Base-by-base conservation (phyloP, 2,888 invertebrate genomes). In the Platerodrilus igneus region DNA sequence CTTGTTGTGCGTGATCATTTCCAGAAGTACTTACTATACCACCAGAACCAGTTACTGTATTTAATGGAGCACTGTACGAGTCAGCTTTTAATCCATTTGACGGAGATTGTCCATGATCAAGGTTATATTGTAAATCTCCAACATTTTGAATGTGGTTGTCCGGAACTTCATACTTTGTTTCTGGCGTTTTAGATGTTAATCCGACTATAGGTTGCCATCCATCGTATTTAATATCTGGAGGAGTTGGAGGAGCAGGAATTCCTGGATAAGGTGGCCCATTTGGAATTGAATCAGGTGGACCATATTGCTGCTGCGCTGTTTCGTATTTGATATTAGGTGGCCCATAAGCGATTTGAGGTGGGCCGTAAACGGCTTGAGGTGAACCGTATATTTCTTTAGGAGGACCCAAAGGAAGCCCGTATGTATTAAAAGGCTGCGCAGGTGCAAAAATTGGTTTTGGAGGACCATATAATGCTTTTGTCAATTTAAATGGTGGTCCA, bases 141-240 rank as follows among this genome's bases (percentile, higher is more conserved):
- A 48, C 17, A 47, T 61, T 47, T 53, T 66, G 52, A 50, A 58
- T 52, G 33, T 40, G 34, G 19, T 47, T 39, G 9, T 46, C 32
- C 9, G 68, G 67, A 10, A 53, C 58, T 13, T 59, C 65, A 35
- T 67, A 63, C 22, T 50, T 45, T 32, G 58, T 50, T 7, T 60
- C 48, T 28, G 63, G 65, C 30, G 60, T 63, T 45, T 57, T 59
- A 8, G 68, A 60, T 52, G 67, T 62, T 1, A 83, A 76, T 1
- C 86, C 86, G 5, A 86, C 81, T 42, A 89, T 88, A 11, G 89
- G 89, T 59, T 82, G 85, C 89, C 89, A 89, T 15, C 89, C 89
- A 52, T 89, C 89, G 57, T 88, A 88, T 33, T 83, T 72, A 18
- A 86, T 78, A 59, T 81, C 77, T 3, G 85, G 79, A 4, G 83